Conservation (phyloP, 2,888 invertebrate genomes). For the Archaeoteleia sp. region DNA sequence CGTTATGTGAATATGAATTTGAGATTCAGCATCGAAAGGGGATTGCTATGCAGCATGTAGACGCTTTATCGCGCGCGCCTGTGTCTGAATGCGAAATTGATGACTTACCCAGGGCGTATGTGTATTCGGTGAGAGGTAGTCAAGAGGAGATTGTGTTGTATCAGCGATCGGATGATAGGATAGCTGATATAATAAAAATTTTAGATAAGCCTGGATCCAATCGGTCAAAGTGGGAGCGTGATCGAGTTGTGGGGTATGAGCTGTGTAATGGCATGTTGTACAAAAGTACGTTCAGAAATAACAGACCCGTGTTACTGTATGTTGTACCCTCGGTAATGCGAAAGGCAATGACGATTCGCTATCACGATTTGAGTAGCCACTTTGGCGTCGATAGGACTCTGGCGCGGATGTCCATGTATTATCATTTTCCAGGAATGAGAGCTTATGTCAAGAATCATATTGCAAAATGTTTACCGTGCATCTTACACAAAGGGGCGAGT, state of each 20-base stretch:
- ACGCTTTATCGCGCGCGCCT: conserved; percentile 45
- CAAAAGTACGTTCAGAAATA: too few species aligned
- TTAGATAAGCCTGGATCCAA: conserved; percentile 5
- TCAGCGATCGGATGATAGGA: not conserved
- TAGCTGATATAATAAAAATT: not conserved
- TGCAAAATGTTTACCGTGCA: conserved; percentile 54
- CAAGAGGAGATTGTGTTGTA: conserved; percentile 20
- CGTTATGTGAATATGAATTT: conserved; percentile 42
- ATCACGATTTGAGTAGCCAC: conserved; percentile 53
- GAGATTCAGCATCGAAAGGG: conserved; percentile 29
- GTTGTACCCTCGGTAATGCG: conserved; percentile 19
- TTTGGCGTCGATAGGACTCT: conserved; percentile 49
- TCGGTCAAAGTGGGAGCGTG: not conserved
- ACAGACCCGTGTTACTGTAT: too few species aligned
- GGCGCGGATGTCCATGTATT: conserved; percentile 30
- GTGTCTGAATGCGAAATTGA: conserved; percentile 3
- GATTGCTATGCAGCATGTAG: conserved; percentile 43
- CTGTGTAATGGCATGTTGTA: not conserved
- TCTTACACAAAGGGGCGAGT: conserved; percentile 41
- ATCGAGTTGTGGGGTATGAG: not conserved
- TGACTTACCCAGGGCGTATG: not conserved
- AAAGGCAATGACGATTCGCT: conserved; percentile 29
- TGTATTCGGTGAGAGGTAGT: not conserved
- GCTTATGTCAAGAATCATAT: conserved; percentile 54
- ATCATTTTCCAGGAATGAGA: conserved; percentile 53